Conservation (phyloP, 2,797 vertebrate species). For the Chelidonichthys spinosus region DNA sequence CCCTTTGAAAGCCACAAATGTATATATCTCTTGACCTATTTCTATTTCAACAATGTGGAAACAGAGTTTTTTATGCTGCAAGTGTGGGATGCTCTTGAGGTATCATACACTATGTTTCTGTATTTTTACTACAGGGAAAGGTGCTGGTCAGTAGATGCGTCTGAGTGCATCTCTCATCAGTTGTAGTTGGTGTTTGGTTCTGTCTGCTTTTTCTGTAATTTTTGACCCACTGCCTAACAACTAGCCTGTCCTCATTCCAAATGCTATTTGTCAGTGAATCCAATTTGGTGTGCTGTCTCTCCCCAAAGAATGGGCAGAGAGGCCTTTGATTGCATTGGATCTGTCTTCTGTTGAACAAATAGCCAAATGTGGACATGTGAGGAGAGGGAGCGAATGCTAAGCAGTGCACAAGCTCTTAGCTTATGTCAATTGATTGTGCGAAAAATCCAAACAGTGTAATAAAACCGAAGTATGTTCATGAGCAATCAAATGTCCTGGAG, state of each 20-base stretch:
- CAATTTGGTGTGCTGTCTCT: constrained; percentile 69
- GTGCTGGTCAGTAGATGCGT: constrained; percentile 10
- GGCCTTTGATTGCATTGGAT: constrained; percentile 72
- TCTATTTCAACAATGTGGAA: background rate
- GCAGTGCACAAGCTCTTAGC: constrained; percentile 9
- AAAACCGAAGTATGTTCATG: background rate
- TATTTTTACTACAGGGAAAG: constrained; percentile 8
- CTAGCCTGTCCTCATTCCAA: constrained; percentile 62
- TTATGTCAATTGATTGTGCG: constrained; percentile 21
- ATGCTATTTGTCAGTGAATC: constrained; percentile 75
- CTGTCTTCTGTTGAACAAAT: constrained; percentile 67
- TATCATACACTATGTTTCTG: background rate
- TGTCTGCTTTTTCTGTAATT: constrained; percentile 42
- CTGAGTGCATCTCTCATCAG: constrained; percentile 34
- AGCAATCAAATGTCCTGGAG: background rate
- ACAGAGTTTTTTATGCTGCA: background rate
- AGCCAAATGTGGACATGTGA: constrained; percentile 64
- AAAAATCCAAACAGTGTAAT: background rate
- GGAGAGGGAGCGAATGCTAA: constrained; percentile 55
- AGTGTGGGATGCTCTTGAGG: background rate
- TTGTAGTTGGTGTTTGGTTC: constrained; percentile 11
- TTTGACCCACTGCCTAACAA: constrained; percentile 64
- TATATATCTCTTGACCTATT: background rate
- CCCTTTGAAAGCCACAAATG: background rate
- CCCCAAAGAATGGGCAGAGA: constrained; percentile 58